Evolutionary conservation across 2,797 vertebrate species (phyloP).

Genomic region (Salmo trutta): DNA sequence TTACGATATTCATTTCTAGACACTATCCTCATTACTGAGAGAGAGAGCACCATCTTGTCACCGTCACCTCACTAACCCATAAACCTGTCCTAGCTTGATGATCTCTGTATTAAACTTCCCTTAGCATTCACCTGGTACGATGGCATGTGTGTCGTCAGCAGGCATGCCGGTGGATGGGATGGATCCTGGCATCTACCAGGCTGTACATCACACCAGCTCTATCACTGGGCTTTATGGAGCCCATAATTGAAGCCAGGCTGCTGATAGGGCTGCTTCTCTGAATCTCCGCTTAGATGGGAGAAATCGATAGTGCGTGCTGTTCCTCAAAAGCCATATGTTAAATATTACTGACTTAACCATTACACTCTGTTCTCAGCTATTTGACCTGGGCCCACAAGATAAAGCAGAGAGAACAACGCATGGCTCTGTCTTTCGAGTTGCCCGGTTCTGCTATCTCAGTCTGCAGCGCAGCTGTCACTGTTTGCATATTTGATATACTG

Average conservation of each 20-base stretch:
- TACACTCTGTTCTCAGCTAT: constrained; percentile 50
- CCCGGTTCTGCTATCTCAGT: constrained; percentile 50
- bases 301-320: constrained; percentile 38
- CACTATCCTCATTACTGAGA: background rate
- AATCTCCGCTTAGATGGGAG: constrained; percentile 45
- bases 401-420: constrained; percentile 18
- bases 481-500: constrained; percentile 71
- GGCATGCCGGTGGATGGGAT: constrained; percentile 28
- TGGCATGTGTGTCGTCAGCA: constrained; percentile 33
- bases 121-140: background rate
- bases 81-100: background rate
- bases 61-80: background rate
- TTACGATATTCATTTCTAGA: background rate
- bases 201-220: constrained; percentile 52
- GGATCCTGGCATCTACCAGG: constrained; percentile 16
- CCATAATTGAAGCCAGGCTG: constrained; percentile 63
- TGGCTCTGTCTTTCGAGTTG: constrained; percentile 36
- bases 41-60: constrained; percentile 1
- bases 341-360: constrained; percentile 55
- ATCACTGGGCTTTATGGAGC: constrained; percentile 41
- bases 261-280: constrained; percentile 1
- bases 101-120: background rate
- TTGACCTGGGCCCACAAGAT: constrained; percentile 43
- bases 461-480: constrained; percentile 75
- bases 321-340: constrained; percentile 60